Conservation (phyloP, 2,797 vertebrate species). For the Sebastolobus alascanus region DNA sequence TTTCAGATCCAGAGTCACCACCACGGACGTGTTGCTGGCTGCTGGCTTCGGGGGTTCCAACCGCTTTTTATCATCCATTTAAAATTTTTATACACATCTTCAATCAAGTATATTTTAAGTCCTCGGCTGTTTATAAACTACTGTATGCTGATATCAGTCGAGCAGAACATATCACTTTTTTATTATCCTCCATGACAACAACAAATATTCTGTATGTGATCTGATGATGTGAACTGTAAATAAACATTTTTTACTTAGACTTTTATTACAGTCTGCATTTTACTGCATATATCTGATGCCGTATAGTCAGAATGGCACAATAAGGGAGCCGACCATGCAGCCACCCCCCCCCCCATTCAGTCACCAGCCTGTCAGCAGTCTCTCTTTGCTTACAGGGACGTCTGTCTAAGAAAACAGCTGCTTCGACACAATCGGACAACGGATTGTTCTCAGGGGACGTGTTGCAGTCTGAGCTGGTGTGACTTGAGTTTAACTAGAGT, state of each 20-base stretch:
- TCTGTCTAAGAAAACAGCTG: conserved; percentile 23
- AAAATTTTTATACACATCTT: neutral
- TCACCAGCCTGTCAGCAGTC: conserved; percentile 36
- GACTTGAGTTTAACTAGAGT: neutral
- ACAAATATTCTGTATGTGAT: conserved; percentile 6
- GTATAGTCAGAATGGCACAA: neutral
- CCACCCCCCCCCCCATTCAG: neutral
- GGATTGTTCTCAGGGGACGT: neutral
- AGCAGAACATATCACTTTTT: conserved; percentile 17
- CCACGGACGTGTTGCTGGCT: neutral
- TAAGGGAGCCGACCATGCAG: neutral
- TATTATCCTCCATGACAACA: neutral
- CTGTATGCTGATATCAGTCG: conserved; percentile 11
- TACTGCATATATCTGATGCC: neutral
- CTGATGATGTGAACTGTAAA: conserved; percentile 49
- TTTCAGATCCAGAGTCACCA: conserved; percentile 2
- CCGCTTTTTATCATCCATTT: conserved; percentile 2
- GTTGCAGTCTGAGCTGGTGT: neutral
- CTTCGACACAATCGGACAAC: conserved; percentile 30
- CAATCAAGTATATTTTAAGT: neutral
- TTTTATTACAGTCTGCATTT: neutral
- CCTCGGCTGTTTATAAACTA: conserved; percentile 9
- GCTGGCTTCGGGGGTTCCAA: neutral
- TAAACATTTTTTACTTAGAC: conserved; percentile 36
- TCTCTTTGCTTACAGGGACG: conserved; percentile 7